A percentile compares a stretch with the other conserved stretches of the same genome.
Conservation (phyloP, 2,113 vertebrate genomes). For the Bambusicola thoracicus region DNA sequence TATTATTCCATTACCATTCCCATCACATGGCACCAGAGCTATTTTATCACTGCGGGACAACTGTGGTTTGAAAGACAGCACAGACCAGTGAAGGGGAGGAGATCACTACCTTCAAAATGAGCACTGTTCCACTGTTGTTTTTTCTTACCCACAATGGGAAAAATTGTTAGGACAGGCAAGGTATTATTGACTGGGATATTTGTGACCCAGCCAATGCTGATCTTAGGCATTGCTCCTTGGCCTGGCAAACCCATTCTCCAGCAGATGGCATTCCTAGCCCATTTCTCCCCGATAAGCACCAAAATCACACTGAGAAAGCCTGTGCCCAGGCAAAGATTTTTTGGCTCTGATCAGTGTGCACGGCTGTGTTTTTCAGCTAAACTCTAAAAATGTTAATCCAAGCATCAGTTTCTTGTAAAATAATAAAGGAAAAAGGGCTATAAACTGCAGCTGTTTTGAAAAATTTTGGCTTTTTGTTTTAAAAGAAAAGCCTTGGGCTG, state of each 20-base stretch:
- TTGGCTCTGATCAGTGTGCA: not conserved
- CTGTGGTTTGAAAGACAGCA: not conserved
- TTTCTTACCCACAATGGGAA: not conserved
- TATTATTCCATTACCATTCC: not conserved
- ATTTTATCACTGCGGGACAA: not conserved
- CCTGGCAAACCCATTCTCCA: slow-evolving; percentile 24
- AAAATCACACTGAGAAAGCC: not conserved
- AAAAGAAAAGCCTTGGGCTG: not conserved
- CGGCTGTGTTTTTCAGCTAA: not conserved
- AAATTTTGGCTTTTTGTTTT: not conserved
- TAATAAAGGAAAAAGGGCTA: not conserved
- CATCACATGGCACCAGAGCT: not conserved
- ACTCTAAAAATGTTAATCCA: not conserved
- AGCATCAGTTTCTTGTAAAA: slow-evolving; percentile 9
- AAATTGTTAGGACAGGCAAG: not conserved
- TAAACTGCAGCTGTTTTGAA: not conserved
- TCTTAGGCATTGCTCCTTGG: fast-evolving
- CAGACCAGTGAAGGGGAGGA: not conserved
- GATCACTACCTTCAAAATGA: not conserved
- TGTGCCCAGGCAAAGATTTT: not conserved
- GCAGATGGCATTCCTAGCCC: slow-evolving; percentile 57
- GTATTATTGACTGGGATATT: not conserved
- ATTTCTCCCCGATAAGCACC: not conserved
- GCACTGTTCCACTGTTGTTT: not conserved
- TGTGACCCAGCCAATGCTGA: not conserved